Base-by-base conservation (phyloP, 23 tunicate genomes). In the Trididemnum nubilum region DNA sequence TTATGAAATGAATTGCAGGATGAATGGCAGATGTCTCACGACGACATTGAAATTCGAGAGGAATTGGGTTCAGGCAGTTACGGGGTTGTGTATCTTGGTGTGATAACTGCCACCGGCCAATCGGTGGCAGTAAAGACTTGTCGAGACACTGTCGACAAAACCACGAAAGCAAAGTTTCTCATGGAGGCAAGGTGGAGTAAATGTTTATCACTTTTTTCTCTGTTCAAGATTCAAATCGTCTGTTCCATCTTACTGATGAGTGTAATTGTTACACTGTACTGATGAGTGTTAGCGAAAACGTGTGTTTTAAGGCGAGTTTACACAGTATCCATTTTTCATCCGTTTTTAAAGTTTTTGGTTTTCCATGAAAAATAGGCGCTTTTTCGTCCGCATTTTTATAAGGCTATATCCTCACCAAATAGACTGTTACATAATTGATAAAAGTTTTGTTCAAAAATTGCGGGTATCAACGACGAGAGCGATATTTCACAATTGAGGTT, bases 111-210 rank as follows among this genome's bases (percentile, higher is more conserved):
- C 2, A 67, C 54, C 4, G 78, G 86, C 36, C 35, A 40, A 27
- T 67, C 34, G 66, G 97, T 91, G 23, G 97, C 97, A 12, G 97
- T 91, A 28, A 91, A 91, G 61, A 91, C 97, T 0, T 91, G 91
- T 76, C 76, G 51, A 38, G 91, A 81, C n/a, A 26, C 59, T 0
- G 91, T 86, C 24, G 97, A 91, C 37, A 25, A 37, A 4, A 76
- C 64, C 54, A 91, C 91, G 57, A 76, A 82, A 66, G 85, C 82
- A 52, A 91, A 86, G 52, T 91, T 91, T 51, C 76, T 91, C 3
- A 44, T 49, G 77, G 97, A 91, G 87, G 97, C 97, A 44, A 91
- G 64, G 96, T 90, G 22, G 64, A 82, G n/a, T n/a, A n/a, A n/a
- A n/a, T n/a, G n/a, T n/a, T n/a, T n/a, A n/a, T n/a, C n/a, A n/a